phyloP scores from a whole-genome alignment of 1,140 invertebrate species.

The Tyrophagus putrescentiae region DNA sequence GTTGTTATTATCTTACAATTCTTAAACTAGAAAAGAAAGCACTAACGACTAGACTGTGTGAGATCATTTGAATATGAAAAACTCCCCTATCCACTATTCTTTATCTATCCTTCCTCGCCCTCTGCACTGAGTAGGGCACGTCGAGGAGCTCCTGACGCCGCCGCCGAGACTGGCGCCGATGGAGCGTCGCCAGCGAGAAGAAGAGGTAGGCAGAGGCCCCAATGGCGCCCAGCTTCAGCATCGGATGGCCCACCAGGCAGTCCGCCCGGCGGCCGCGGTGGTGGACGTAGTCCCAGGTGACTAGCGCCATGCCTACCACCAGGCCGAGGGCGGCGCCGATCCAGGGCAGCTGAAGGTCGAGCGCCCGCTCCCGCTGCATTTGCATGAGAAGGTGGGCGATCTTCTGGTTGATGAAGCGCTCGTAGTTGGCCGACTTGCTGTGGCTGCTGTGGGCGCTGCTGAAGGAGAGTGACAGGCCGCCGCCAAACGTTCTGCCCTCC shows the following conservation, averaged over 20 bases:
- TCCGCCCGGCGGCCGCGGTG: neutral
- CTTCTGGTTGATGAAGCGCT: constrained; percentile 41
- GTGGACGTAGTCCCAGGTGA: constrained; percentile 48
- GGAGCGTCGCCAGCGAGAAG: constrained; percentile 5
- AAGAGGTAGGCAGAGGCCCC: constrained; percentile 4
- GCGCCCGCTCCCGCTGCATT: constrained; percentile 36
- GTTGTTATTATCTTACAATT: too few relatives aligned
- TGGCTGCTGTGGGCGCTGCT: neutral
- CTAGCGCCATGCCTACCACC: constrained; percentile 50
- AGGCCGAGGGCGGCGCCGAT: constrained; percentile 55
- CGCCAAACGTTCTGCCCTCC: too few relatives aligned
- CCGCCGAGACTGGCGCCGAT: neutral
- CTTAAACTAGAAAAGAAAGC: neutral
- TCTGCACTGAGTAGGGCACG: too few relatives aligned
- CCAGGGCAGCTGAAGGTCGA: constrained; percentile 55
- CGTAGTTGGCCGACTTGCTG: constrained; percentile 38
- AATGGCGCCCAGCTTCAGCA: constrained; percentile 8
- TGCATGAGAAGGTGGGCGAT: constrained; percentile 23
- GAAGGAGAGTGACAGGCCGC: too few relatives aligned
- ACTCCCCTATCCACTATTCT: too few relatives aligned
- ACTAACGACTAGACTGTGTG: neutral
- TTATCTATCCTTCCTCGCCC: neutral
- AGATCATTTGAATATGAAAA: too few relatives aligned
- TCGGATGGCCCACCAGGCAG: constrained; percentile 6
- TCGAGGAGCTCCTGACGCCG: neutral